Evolutionary conservation across 1,140 invertebrate genomes (phyloP).

Genomic region (Platorchestia sp.): DNA sequence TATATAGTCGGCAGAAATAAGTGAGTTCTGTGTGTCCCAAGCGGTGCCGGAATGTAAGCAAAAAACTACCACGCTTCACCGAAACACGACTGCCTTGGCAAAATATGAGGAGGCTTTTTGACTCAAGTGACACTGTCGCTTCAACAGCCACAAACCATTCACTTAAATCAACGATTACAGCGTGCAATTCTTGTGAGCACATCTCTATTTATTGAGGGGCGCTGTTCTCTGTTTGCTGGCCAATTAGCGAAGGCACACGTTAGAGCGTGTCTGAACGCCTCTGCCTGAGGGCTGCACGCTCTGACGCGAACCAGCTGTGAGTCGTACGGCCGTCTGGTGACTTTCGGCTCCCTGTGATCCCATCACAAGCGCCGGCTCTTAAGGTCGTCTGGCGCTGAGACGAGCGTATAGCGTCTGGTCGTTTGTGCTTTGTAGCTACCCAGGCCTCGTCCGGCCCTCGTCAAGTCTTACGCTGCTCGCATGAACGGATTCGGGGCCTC

Average conservation of each 20-base stretch:
- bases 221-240: constrained; percentile 46
- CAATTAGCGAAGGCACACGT: constrained; percentile 32
- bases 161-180: constrained; percentile 46
- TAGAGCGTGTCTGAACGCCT: constrained; percentile 28
- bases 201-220: constrained; percentile 28
- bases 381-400: not conserved
- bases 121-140: not conserved
- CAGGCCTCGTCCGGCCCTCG: not conserved
- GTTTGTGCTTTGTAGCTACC: not conserved
- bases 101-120: not conserved
- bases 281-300: constrained; percentile 36
- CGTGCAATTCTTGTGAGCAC: not conserved
- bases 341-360: not conserved
- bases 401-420: not conserved
- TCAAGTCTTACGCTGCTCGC: not conserved
- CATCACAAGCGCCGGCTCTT: not conserved
- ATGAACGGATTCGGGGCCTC: not conserved
- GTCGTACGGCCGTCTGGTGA: not conserved
- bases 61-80: not conserved
- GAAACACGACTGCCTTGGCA: not conserved
- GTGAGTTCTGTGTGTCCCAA: not conserved
- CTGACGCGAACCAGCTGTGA: constrained; percentile 30
- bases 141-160: constrained; percentile 2
- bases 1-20: not conserved
- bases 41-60: not conserved